Evolutionary conservation across 2,113 vertebrate species (phyloP).

Genomic region (Sylvia atricapilla): DNA sequence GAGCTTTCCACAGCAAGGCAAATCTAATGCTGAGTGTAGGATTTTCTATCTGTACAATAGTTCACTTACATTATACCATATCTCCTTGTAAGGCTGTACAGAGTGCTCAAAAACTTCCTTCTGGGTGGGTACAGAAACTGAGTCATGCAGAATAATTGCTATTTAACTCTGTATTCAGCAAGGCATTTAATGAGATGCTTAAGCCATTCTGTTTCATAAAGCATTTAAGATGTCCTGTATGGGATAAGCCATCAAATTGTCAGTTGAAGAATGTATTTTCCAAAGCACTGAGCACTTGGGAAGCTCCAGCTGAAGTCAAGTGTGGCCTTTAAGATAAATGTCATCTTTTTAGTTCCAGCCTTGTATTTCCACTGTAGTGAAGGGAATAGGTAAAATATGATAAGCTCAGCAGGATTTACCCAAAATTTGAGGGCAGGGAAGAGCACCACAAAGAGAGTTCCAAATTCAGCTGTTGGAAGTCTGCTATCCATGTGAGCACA

Average conservation of each 20-base stretch:
- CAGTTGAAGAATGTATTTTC: background rate
- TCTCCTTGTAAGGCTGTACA: background rate
- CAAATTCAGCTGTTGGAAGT: background rate
- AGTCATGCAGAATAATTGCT: constrained; percentile 18
- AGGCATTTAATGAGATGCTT: background rate
- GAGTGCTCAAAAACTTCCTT: background rate
- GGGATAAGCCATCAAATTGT: background rate
- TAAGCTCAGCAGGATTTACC: background rate
- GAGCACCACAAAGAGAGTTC: background rate
- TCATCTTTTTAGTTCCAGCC: background rate
- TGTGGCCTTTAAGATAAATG: background rate
- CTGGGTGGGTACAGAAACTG: constrained; percentile 27
- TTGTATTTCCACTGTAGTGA: background rate
- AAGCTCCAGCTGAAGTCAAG: background rate
- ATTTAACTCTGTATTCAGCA: background rate
- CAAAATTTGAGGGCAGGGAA: background rate
- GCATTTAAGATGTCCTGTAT: background rate
- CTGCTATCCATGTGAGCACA: background rate
- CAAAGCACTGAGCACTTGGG: background rate
- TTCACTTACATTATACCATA: background rate
- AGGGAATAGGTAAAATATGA: background rate
- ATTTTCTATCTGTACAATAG: background rate
- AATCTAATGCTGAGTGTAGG: background rate
- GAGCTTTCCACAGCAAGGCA: background rate
- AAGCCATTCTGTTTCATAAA: background rate